A percentile compares a stretch with the other conserved stretches of the same genome.
These are phyloP conservation scores for Camelus dromedarius DNA, from an alignment of 2,113 vertebrate genomes.

Conservation along the genomic window DNA sequence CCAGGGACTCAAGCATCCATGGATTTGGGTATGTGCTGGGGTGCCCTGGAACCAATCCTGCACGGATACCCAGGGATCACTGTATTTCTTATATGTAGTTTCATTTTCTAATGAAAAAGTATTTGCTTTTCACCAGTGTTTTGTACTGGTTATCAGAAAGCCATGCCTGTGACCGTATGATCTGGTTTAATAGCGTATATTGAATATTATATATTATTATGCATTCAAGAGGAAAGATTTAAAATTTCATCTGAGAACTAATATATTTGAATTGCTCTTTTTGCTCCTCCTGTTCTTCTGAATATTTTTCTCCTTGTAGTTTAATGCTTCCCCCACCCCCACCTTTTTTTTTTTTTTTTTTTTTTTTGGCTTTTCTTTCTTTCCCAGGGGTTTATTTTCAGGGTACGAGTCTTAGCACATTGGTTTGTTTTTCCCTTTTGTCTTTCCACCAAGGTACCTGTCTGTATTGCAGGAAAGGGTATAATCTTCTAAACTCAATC, in stretches of 20 bases:
- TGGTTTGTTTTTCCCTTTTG: neutral
- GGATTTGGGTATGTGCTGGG: neutral
- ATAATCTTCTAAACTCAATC: neutral
- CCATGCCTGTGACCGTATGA: neutral
- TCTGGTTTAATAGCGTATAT: slow-evolving; percentile 12
- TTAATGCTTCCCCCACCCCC: accelerated
- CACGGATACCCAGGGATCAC: neutral
- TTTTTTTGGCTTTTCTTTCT: neutral
- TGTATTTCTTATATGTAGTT: slow-evolving; percentile 43
- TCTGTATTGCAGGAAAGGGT: neutral
- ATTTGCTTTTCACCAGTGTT: slow-evolving; percentile 44
- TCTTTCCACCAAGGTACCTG: neutral
- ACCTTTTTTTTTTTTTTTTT: neutral
- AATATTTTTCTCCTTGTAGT: neutral
- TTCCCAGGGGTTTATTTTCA: slow-evolving; percentile 8
- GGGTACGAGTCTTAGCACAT: neutral
- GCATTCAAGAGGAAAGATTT: neutral
- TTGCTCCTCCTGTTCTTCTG: neutral
- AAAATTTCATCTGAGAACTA: neutral
- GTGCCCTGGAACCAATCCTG: neutral
- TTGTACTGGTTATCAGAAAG: slow-evolving; percentile 25
- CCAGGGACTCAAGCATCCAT: neutral
- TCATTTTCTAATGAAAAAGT: slow-evolving; percentile 42
- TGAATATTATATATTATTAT: slow-evolving; percentile 8
- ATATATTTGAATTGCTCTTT: neutral